Conservation (phyloP, 35 echinoderm and acorn worm species). For the Strongylocentrotus purpuratus region DNA sequence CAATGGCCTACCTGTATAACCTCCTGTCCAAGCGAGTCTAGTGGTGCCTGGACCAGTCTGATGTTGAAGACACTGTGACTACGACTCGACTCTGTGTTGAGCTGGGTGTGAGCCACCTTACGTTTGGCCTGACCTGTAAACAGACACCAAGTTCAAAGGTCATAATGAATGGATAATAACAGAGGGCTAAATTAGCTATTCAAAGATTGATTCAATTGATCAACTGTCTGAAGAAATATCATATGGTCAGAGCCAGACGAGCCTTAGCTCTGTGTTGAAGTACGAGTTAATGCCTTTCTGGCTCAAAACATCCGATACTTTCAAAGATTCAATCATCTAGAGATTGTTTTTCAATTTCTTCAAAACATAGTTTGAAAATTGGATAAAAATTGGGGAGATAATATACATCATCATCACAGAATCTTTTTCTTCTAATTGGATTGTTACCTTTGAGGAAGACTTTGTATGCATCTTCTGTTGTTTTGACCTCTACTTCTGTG, state of each 20-base stretch:
- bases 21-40: constrained; percentile 90
- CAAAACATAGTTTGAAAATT: background rate
- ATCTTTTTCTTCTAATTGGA: background rate
- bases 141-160: background rate
- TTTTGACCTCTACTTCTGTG: constrained; percentile 94
- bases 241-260: too few species aligned
- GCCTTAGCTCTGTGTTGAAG: too few species aligned
- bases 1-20: constrained; percentile 72
- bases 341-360: background rate
- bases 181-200: background rate
- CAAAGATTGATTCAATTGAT: too few species aligned
- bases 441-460: constrained; percentile 87
- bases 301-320: too few species aligned
- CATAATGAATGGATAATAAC: background rate
- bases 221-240: too few species aligned
- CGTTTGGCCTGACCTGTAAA: constrained; percentile 86
- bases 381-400: too few species aligned
- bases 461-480: constrained; percentile 87
- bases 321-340: too few species aligned
- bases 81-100: constrained; percentile 98
- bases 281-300: too few species aligned
- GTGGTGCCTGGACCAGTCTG: constrained; percentile 87
- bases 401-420: too few species aligned
- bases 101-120: constrained; percentile 97
- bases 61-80: constrained; percentile 99